These are phyloP conservation scores for Petrolisthes cinctipes DNA, from an alignment of 2,888 invertebrate genomes.

Conservation along the genomic window DNA sequence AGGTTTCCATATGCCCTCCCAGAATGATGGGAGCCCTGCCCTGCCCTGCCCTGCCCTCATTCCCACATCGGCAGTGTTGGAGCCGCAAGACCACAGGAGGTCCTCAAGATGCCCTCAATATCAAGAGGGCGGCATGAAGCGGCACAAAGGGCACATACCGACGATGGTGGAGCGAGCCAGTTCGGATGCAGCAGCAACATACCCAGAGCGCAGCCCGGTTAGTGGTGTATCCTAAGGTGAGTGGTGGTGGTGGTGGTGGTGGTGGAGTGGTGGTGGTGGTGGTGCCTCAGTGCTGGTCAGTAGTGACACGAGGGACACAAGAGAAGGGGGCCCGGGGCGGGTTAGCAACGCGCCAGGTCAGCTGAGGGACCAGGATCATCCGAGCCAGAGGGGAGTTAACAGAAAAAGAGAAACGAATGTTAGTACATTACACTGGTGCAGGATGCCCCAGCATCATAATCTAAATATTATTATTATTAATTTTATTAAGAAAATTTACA, in stretches of 20 bases:
- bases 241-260: slow-evolving; percentile 53
- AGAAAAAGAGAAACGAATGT: slow-evolving; percentile 63
- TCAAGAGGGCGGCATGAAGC: slow-evolving; percentile 37
- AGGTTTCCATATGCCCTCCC: slow-evolving; percentile 56
- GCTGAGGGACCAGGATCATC: slow-evolving; percentile 64
- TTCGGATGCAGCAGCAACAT: slow-evolving; percentile 44
- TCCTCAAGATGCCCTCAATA: slow-evolving; percentile 44
- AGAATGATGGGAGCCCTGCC: slow-evolving; percentile 38
- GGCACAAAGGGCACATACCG: slow-evolving; percentile 47
- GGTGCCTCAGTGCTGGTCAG: slow-evolving; percentile 64
- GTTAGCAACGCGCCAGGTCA: slow-evolving; percentile 64
- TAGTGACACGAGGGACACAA: slow-evolving; percentile 64
- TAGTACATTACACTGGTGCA: slow-evolving; percentile 64
- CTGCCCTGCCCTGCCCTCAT: slow-evolving; percentile 37
- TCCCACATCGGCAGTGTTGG: slow-evolving; percentile 51
- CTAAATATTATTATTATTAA: slow-evolving; percentile 56
- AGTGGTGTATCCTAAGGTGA: slow-evolving; percentile 63
- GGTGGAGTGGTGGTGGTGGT: slow-evolving; percentile 46
- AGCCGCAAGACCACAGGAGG: slow-evolving; percentile 51
- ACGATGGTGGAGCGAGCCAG: slow-evolving; percentile 48
- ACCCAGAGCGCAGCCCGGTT: slow-evolving; percentile 60
- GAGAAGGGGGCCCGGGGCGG: slow-evolving; percentile 62
- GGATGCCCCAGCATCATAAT: slow-evolving; percentile 61
- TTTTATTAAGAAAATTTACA: slow-evolving; percentile 55
- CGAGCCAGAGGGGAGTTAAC: slow-evolving; percentile 64